Percentiles rank a stretch among this genome's conserved stretches.
These are phyloP conservation scores for Tetrapedia diversipes DNA, from an alignment of 2,888 invertebrate genomes.

Conservation along the genomic window DNA sequence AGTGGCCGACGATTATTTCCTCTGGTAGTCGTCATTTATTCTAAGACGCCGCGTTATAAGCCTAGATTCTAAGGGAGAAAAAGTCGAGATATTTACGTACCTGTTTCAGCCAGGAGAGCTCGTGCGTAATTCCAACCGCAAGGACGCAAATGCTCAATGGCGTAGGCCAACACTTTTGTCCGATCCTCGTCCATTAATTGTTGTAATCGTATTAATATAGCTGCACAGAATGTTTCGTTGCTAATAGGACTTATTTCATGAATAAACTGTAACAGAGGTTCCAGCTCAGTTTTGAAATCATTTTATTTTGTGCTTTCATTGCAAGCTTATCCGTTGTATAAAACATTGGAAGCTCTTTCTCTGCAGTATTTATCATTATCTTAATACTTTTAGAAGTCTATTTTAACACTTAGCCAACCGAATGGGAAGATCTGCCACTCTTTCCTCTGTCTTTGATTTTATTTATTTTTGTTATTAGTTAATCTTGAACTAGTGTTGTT, in stretches of 20 bases:
- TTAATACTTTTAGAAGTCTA: too few species aligned
- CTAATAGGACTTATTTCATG: background rate
- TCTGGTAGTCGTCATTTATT: slow-evolving; percentile 19
- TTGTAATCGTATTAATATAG: background rate
- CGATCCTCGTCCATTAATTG: slow-evolving; percentile 10
- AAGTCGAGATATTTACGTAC: slow-evolving; percentile 63
- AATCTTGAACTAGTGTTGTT: too few species aligned
- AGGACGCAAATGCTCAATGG: slow-evolving; percentile 71
- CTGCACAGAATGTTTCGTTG: background rate
- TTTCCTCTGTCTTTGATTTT: too few species aligned
- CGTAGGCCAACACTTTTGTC: slow-evolving; percentile 49
- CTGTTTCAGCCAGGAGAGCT: slow-evolving; percentile 59
- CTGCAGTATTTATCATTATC: too few species aligned
- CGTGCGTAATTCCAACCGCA: slow-evolving; percentile 76
- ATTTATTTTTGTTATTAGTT: too few species aligned
- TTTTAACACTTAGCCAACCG: too few species aligned
- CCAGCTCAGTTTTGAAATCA: too few species aligned
- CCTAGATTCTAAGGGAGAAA: slow-evolving; percentile 61
- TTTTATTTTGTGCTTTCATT: background rate
- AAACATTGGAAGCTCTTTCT: too few species aligned
- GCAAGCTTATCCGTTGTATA: too few species aligned
- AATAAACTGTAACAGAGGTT: too few species aligned
- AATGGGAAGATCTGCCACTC: too few species aligned
- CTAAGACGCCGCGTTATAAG: slow-evolving; percentile 42
- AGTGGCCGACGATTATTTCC: slow-evolving; percentile 10